Evolutionary conservation across 2,113 vertebrate genomes (phyloP).

Genomic region (Clarias magur): DNA sequence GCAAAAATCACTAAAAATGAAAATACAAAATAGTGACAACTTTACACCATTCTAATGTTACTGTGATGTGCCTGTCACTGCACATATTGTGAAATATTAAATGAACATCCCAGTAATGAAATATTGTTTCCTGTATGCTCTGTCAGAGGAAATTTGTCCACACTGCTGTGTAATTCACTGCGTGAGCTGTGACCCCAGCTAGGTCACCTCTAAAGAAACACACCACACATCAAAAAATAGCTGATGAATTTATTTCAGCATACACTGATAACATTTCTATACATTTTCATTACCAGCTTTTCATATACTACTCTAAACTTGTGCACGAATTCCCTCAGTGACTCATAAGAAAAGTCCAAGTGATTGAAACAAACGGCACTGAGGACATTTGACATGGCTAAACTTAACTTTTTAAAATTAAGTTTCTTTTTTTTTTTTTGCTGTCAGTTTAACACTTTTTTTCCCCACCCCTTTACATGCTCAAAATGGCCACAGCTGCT

Average conservation of each 20-base stretch:
- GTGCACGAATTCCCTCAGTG: not conserved
- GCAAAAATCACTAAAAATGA: not conserved
- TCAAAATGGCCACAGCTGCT: constrained; percentile 52
- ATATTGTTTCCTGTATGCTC: not conserved
- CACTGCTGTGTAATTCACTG: not conserved
- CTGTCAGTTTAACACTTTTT: constrained; percentile 22
- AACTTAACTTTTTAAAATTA: constrained; percentile 11
- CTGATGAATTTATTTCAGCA: constrained; percentile 9
- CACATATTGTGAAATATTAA: constrained; percentile 12
- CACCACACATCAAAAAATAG: not conserved
- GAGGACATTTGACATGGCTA: not conserved
- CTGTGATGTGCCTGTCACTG: not conserved
- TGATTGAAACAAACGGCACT: not conserved
- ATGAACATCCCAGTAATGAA: not conserved
- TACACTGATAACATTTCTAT: not conserved
- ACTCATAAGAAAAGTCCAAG: not conserved
- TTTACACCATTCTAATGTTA: not conserved
- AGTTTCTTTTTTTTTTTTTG: not conserved
- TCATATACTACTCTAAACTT: not conserved
- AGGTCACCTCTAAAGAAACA: constrained; percentile 2
- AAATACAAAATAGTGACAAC: not conserved
- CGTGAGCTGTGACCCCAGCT: not conserved
- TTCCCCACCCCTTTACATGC: not conserved
- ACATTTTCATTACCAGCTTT: not conserved
- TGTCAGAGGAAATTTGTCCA: constrained; percentile 8